Conservation (phyloP, 2,113 vertebrate genomes). For the Rana temporaria region DNA sequence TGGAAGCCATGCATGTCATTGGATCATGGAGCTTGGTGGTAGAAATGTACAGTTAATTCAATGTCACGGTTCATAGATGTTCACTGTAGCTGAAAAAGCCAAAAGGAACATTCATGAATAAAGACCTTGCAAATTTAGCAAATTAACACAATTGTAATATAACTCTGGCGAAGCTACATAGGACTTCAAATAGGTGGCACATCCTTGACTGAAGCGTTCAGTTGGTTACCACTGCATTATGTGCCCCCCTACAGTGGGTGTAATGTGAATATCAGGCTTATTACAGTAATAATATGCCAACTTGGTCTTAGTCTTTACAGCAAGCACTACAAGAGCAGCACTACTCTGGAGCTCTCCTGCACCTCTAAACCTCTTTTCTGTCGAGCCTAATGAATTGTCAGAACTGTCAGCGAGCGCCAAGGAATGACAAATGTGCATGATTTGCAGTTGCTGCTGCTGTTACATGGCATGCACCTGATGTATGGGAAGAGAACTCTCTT, state of each 20-base stretch:
- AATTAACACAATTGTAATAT: slow-evolving; percentile 40
- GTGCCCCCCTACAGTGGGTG: slow-evolving; percentile 63
- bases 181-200: slow-evolving; percentile 5
- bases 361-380: slow-evolving; percentile 80
- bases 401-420: slow-evolving; percentile 82
- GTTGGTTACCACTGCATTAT: slow-evolving; percentile 15
- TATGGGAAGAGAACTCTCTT: slow-evolving; percentile 74
- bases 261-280: slow-evolving; percentile 76
- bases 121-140: slow-evolving; percentile 35
- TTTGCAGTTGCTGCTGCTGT: slow-evolving; percentile 74
- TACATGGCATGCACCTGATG: slow-evolving; percentile 79
- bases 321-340: slow-evolving; percentile 75
- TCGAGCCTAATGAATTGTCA: slow-evolving; percentile 85
- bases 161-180: slow-evolving; percentile 21
- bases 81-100: slow-evolving; percentile 33
- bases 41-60: slow-evolving; percentile 46
- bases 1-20: not conserved
- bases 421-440: slow-evolving; percentile 87
- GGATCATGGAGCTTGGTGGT: slow-evolving; percentile 1
- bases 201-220: slow-evolving; percentile 15
- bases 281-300: slow-evolving; percentile 79
- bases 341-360: slow-evolving; percentile 75
- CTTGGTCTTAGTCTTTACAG: slow-evolving; percentile 65
- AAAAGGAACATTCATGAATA: slow-evolving; percentile 23
- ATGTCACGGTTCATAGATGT: slow-evolving; percentile 30